Percentiles rank a stretch among this genome's conserved stretches.
Evolutionary conservation across 2,888 invertebrate genomes (phyloP).

Genomic region (Pammene aurita): DNA sequence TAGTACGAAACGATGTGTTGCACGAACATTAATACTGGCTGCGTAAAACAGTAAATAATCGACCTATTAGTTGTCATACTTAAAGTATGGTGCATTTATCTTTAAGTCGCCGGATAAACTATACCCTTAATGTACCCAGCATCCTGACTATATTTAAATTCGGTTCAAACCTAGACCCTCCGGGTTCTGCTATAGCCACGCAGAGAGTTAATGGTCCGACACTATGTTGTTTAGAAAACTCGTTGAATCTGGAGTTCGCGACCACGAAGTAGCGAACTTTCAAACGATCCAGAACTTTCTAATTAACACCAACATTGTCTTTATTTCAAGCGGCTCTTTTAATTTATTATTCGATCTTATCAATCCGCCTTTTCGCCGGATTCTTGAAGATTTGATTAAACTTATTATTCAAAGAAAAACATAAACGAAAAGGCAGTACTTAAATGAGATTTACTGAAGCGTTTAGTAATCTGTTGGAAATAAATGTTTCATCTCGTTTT

Average conservation of each 20-base stretch:
- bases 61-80: no score
- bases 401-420: slow-evolving; percentile 12
- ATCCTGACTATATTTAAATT: no score
- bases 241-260: slow-evolving; percentile 25
- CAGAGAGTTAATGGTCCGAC: slow-evolving; percentile 28
- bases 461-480: slow-evolving; percentile 7
- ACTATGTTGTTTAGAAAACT: slow-evolving; percentile 39
- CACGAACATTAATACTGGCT: no score
- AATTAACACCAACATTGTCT: slow-evolving; percentile 29
- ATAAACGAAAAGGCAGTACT: slow-evolving; percentile 4
- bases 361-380: slow-evolving; percentile 1
- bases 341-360: slow-evolving; percentile 1
- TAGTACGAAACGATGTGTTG: no score
- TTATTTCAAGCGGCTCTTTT: slow-evolving; percentile 22
- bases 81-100: no score
- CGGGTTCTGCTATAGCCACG: slow-evolving; percentile 10
- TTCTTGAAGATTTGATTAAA: slow-evolving; percentile 2
- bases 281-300: slow-evolving; percentile 36
- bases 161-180: background rate
- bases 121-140: no score
- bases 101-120: no score
- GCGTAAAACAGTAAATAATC: no score
- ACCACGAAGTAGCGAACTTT: slow-evolving; percentile 37
- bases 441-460: background rate
- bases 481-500: slow-evolving; percentile 11